phyloP scores from a whole-genome alignment of 2,797 vertebrate genomes.

The Merluccius polli region DNA sequence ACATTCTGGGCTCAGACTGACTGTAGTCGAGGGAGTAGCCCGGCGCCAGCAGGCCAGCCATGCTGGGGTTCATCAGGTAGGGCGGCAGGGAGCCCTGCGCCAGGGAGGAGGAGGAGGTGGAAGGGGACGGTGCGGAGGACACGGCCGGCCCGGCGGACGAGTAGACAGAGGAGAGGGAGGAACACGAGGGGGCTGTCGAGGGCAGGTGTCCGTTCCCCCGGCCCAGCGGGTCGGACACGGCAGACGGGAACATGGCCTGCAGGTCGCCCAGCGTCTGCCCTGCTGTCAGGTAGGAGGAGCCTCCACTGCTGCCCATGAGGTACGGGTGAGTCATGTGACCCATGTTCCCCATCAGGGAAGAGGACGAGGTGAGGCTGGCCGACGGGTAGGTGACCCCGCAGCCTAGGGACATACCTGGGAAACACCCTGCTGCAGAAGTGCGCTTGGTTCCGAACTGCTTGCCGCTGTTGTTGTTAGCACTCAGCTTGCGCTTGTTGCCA shows the following conservation, averaged over 20 bases:
- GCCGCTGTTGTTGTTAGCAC: slow-evolving; percentile 62
- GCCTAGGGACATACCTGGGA: slow-evolving; percentile 77
- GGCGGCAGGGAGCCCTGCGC: slow-evolving; percentile 76
- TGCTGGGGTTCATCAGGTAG: slow-evolving; percentile 89
- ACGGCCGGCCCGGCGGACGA: slow-evolving; percentile 75
- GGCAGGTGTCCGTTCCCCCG: slow-evolving; percentile 76
- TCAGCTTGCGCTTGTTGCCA: slow-evolving; percentile 83
- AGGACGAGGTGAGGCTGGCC: slow-evolving; percentile 80
- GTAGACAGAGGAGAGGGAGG: slow-evolving; percentile 59
- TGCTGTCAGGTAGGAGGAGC: slow-evolving; percentile 85
- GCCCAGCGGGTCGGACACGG: slow-evolving; percentile 78
- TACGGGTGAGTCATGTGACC: slow-evolving; percentile 86
- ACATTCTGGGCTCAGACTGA: slow-evolving; percentile 90
- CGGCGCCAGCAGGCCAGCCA: slow-evolving; percentile 83
- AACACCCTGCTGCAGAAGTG: slow-evolving; percentile 69
- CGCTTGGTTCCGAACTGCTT: slow-evolving; percentile 78
- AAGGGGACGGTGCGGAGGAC: slow-evolving; percentile 76
- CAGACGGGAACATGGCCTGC: slow-evolving; percentile 87
- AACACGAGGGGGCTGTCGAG: slow-evolving; percentile 81
- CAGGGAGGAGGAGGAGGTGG: slow-evolving; percentile 74
- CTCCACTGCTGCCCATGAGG: slow-evolving; percentile 81
- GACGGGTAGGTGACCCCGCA: slow-evolving; percentile 82
- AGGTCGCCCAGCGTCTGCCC: slow-evolving; percentile 86
- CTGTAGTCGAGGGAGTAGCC: slow-evolving; percentile 87
- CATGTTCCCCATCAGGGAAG: slow-evolving; percentile 78